A percentile compares a stretch with the other conserved stretches of the same genome.
phyloP scores from a whole-genome alignment of 2,113 vertebrate genomes.

The Vidua macroura region DNA sequence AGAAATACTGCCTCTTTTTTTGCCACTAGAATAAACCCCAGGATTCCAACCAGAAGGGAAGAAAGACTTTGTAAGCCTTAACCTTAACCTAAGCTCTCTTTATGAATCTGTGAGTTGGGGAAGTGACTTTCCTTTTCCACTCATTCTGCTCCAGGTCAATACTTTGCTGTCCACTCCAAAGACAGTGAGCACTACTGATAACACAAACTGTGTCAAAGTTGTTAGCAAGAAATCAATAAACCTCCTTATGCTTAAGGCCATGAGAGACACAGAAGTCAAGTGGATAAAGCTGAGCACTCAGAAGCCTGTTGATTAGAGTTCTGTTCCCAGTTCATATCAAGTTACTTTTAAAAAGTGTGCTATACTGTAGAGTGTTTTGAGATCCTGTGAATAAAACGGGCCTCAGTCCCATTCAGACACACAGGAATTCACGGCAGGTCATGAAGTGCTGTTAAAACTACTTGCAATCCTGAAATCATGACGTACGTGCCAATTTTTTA shows the following conservation, averaged over 20 bases:
- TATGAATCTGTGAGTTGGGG: background rate
- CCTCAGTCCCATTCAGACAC: conserved; percentile 24
- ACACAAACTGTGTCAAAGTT: background rate
- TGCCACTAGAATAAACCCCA: background rate
- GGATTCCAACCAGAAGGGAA: background rate
- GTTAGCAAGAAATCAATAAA: background rate
- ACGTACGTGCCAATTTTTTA: background rate
- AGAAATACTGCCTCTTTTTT: background rate
- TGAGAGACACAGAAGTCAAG: background rate
- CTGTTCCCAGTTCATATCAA: background rate
- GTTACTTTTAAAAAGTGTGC: conserved; percentile 19
- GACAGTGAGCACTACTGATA: background rate
- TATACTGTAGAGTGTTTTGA: background rate
- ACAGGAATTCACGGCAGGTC: conserved; percentile 4
- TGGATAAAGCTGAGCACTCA: background rate
- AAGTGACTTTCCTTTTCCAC: background rate
- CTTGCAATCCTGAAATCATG: background rate
- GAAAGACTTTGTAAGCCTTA: background rate
- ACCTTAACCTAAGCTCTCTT: background rate
- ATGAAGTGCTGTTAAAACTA: background rate
- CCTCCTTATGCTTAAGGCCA: background rate
- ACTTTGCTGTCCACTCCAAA: background rate
- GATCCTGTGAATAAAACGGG: background rate
- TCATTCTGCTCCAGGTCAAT: background rate
- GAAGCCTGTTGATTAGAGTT: background rate